Evolutionary conservation across 37 sponge, comb jelly and placozoan genomes (phyloP).

Genomic region (Bolinopsis microptera): DNA sequence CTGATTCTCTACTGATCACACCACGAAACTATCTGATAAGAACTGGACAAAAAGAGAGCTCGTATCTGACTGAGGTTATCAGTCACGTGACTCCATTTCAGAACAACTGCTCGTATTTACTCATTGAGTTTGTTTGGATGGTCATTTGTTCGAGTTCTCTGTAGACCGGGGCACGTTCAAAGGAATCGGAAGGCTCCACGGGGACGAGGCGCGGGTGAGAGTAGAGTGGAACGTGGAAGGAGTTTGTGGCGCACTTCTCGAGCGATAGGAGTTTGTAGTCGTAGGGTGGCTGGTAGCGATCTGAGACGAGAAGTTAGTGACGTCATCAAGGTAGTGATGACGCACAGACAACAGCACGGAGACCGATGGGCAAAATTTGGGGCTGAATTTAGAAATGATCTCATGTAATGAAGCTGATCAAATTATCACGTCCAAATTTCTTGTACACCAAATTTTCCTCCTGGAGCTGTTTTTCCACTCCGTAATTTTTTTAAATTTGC

Average conservation of each 20-base stretch:
- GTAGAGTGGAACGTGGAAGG: constrained; percentile 29
- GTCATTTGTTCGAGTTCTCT: constrained; percentile 61
- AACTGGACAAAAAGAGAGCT: neutral
- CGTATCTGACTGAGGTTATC: neutral
- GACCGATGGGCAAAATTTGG: too few species aligned
- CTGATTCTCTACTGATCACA: neutral
- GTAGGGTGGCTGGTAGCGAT: neutral
- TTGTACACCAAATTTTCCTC: too few species aligned
- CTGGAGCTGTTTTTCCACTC: too few species aligned
- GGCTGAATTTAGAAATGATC: too few species aligned
- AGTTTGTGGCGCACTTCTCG: constrained; percentile 57
- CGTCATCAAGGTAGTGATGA: neutral
- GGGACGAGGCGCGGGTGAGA: constrained; percentile 29
- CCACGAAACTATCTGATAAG: neutral
- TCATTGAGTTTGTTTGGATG: constrained; percentile 26
- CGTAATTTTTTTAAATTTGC: too few species aligned
- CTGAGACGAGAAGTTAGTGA: neutral
- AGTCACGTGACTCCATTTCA: neutral
- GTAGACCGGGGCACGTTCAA: constrained; percentile 44
- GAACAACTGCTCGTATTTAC: constrained; percentile 52
- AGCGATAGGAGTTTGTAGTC: constrained; percentile 64
- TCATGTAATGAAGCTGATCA: too few species aligned
- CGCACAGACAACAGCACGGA: neutral
- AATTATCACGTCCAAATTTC: too few species aligned
- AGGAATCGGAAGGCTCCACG: constrained; percentile 55